Evolutionary conservation across 2,113 vertebrate genomes (phyloP).

Genomic region (Rhinopomastus cyanomelas): DNA sequence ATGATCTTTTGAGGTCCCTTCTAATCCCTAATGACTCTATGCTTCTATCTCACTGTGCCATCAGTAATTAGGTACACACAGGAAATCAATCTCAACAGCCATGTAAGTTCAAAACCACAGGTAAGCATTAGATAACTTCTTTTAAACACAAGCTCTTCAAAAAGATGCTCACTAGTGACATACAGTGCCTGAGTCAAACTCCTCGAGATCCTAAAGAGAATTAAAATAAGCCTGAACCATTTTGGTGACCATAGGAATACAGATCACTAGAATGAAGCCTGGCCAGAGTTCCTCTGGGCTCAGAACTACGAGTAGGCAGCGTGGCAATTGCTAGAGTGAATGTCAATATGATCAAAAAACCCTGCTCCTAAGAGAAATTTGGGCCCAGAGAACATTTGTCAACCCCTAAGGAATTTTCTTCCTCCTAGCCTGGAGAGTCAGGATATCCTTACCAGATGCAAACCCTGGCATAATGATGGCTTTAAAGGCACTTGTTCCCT

Average conservation of each 20-base stretch:
- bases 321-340: not conserved
- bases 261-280: not conserved
- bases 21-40: too few species aligned
- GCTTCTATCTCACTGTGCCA: conserved; percentile 46
- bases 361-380: not conserved
- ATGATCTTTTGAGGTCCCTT: too few species aligned
- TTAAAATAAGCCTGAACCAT: conserved; percentile 5
- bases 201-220: not conserved
- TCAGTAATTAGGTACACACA: conserved; percentile 59
- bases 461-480: not conserved
- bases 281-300: not conserved
- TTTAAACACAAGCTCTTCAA: conserved; percentile 4
- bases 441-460: not conserved
- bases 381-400: not conserved
- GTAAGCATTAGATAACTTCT: conserved; percentile 23
- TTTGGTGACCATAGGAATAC: not conserved
- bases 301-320: not conserved
- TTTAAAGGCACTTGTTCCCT: not conserved
- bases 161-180: conserved; percentile 23
- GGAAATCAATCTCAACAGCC: conserved; percentile 54
- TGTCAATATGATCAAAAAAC: fast-evolving
- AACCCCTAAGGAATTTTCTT: not conserved
- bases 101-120: conserved; percentile 26
- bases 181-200: not conserved
- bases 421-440: not conserved